Evolutionary conservation across 1,140 invertebrate genomes (phyloP).

Genomic region (Rhyacophila brunnea): DNA sequence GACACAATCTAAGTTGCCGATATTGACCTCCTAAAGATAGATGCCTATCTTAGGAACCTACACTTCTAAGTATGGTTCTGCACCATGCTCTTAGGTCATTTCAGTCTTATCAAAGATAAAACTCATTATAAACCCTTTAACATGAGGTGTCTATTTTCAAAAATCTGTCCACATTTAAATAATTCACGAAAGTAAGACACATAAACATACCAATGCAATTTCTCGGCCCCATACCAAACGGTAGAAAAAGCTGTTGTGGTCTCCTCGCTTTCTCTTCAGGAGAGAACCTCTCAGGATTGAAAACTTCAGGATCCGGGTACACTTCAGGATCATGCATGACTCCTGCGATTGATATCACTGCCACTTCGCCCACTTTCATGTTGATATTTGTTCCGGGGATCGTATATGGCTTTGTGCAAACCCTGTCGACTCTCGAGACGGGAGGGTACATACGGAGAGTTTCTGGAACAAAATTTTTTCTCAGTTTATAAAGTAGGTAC

Average conservation of each 20-base stretch:
- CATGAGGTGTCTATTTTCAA: too few relatives aligned
- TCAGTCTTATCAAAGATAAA: too few relatives aligned
- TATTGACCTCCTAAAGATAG: too few relatives aligned
- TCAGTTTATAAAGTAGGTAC: too few relatives aligned
- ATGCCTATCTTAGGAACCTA: too few relatives aligned
- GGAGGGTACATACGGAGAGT: constrained; percentile 61
- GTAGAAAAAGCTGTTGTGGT: constrained; percentile 59
- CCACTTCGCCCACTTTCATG: constrained; percentile 44
- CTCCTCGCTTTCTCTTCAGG: constrained; percentile 49
- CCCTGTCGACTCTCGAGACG: constrained; percentile 49
- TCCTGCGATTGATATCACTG: constrained; percentile 52
- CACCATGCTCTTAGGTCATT: too few relatives aligned
- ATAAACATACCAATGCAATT: constrained; percentile 77
- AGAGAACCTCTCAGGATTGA: constrained; percentile 62
- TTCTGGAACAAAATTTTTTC: too few relatives aligned
- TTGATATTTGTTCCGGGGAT: constrained; percentile 48
- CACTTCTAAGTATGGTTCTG: too few relatives aligned
- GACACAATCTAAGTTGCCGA: too few relatives aligned
- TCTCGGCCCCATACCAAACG: constrained; percentile 70
- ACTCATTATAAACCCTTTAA: too few relatives aligned
- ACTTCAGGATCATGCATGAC: constrained; percentile 60
- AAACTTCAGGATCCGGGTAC: constrained; percentile 58
- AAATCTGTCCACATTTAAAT: too few relatives aligned
- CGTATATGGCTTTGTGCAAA: constrained; percentile 52
- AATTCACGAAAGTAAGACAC: too few relatives aligned